Percentiles rank a stretch among this genome's conserved stretches.
These are phyloP conservation scores for Himalopsyche kuldschensis DNA, from an alignment of 2,888 invertebrate species.

Conservation along the genomic window DNA sequence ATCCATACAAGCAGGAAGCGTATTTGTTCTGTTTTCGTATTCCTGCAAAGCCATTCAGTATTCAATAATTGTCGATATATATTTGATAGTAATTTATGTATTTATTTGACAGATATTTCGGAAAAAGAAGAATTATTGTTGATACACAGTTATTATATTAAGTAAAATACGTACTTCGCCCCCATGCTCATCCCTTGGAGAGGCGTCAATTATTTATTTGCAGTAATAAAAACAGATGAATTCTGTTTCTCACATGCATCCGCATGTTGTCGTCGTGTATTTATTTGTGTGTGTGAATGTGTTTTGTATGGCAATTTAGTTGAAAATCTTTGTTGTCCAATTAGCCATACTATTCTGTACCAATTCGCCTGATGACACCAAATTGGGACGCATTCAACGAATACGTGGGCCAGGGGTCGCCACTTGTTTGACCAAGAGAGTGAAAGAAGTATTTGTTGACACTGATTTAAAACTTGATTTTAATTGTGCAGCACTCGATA, in stretches of 20 bases:
- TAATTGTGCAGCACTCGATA: no score
- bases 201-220: slow-evolving; percentile 31
- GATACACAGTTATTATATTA: neutral
- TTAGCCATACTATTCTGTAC: slow-evolving; percentile 38
- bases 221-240: slow-evolving; percentile 26
- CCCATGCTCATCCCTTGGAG: slow-evolving; percentile 8
- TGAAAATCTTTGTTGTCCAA: slow-evolving; percentile 40
- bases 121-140: neutral
- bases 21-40: no score
- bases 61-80: no score
- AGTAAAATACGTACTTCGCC: neutral
- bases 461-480: no score
- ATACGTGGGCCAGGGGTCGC: slow-evolving; percentile 13
- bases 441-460: neutral
- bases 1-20: no score
- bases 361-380: slow-evolving; percentile 39
- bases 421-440: neutral
- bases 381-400: slow-evolving; percentile 35
- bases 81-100: no score
- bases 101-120: neutral
- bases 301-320: slow-evolving; percentile 41
- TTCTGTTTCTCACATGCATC: slow-evolving; percentile 28
- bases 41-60: no score
- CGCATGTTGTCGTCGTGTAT: neutral
- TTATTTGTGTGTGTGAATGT: slow-evolving; percentile 33